Evolutionary conservation across 2,797 vertebrate genomes (phyloP).

Genomic region (Protosalanx chinensis): DNA sequence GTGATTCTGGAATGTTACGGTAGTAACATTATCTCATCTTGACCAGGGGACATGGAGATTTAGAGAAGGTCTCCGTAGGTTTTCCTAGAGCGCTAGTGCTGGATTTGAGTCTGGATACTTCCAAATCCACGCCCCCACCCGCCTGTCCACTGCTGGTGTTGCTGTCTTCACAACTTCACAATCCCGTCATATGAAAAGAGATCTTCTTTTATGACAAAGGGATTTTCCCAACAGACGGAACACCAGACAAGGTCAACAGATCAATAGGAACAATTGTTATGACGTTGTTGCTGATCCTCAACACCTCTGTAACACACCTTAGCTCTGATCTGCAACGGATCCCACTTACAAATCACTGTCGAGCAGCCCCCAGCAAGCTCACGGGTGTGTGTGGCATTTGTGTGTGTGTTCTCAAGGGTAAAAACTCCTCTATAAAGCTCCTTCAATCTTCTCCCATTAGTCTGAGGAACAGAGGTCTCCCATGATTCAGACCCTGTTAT

Average conservation of each 20-base stretch:
- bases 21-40: too few species aligned
- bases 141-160: too few species aligned
- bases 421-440: conserved; percentile 61
- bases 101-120: too few species aligned
- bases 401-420: conserved; percentile 55
- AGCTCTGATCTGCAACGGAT: conserved; percentile 24
- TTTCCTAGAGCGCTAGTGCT: too few species aligned
- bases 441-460: conserved; percentile 69
- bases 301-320: neutral
- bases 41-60: too few species aligned
- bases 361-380: conserved; percentile 15
- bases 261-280: too few species aligned
- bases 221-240: neutral
- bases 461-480: conserved; percentile 47
- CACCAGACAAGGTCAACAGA: conserved; percentile 2
- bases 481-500: conserved; percentile 54
- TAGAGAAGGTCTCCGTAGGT: too few species aligned
- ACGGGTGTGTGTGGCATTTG: conserved; percentile 43
- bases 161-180: too few species aligned
- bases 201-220: neutral
- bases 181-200: too few species aligned
- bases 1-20: too few species aligned
- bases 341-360: conserved; percentile 23
- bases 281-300: neutral
- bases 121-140: too few species aligned